Conservation (phyloP, 2,797 vertebrate genomes). For the Astyanax mexicanus region DNA sequence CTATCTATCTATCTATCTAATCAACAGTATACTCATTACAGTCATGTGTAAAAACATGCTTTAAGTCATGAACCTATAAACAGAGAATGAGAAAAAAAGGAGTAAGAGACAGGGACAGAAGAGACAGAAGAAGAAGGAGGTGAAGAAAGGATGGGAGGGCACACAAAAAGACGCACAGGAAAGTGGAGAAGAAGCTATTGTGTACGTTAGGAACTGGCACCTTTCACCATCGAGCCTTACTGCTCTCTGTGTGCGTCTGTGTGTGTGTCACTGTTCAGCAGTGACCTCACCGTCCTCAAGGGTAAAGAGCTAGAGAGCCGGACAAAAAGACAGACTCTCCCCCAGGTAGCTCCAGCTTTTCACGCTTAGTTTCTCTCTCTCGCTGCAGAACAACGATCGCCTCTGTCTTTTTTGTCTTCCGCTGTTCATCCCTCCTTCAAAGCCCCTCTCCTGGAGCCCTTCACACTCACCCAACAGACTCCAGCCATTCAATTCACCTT, state of each 20-base stretch:
- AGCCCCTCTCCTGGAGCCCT: slow-evolving; percentile 33
- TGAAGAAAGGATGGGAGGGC: too few species aligned
- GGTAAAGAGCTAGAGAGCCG: slow-evolving; percentile 23
- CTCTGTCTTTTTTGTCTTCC: slow-evolving; percentile 52
- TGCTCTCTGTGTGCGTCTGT: not conserved
- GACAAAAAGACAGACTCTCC: slow-evolving; percentile 51
- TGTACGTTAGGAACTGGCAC: not conserved
- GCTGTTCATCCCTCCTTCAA: slow-evolving; percentile 39
- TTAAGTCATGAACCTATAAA: too few species aligned
- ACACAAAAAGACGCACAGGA: not conserved
- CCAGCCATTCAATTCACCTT: slow-evolving; percentile 20
- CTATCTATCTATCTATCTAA: too few species aligned
- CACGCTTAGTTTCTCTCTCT: slow-evolving; percentile 52
- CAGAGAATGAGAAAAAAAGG: not conserved
- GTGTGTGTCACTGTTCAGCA: slow-evolving; percentile 30
- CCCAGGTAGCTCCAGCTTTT: slow-evolving; percentile 55
- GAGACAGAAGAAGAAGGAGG: not conserved
- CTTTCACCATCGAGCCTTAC: not conserved
- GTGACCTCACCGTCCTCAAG: slow-evolving; percentile 35
- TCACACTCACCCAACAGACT: slow-evolving; percentile 24
- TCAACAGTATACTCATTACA: too few species aligned
- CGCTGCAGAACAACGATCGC: slow-evolving; percentile 48
- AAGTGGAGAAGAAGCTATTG: not conserved
- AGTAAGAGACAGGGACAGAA: not conserved
- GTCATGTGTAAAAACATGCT: too few species aligned